phyloP scores from a whole-genome alignment of 2,113 vertebrate species.

The Fukomys damarensis region DNA sequence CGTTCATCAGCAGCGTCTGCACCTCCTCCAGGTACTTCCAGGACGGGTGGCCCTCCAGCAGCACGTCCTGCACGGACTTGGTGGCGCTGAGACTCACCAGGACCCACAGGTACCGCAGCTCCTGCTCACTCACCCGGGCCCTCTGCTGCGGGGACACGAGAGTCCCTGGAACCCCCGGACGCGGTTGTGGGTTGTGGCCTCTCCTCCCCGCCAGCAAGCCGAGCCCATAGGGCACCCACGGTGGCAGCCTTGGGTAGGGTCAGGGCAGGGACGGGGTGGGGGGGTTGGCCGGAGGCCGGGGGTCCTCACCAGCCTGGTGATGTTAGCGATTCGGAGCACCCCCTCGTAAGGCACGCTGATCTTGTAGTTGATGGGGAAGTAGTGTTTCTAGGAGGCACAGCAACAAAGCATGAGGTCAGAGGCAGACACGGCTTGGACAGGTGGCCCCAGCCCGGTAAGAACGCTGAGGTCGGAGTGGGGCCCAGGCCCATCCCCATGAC shows the following conservation, averaged over 20 bases:
- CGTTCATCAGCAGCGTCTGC: slow-evolving; percentile 82
- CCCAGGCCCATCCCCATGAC: neutral
- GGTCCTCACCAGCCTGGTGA: slow-evolving; percentile 85
- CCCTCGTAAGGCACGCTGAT: slow-evolving; percentile 83
- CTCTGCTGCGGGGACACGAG: slow-evolving; percentile 78
- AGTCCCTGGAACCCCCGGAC: neutral
- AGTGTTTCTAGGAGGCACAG: slow-evolving; percentile 79
- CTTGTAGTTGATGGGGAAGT: slow-evolving; percentile 85
- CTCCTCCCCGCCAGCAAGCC: neutral
- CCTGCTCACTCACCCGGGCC: slow-evolving; percentile 77
- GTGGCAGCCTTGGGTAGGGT: neutral
- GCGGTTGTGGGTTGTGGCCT: neutral
- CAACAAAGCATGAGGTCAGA: neutral
- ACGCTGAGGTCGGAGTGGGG: neutral
- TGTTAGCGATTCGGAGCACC: slow-evolving; percentile 82
- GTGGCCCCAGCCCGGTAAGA: neutral
- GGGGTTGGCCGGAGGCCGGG: neutral
- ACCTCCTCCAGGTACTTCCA: slow-evolving; percentile 87
- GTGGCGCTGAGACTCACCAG: slow-evolving; percentile 87
- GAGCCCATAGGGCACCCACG: fast-evolving
- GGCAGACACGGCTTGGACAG: neutral
- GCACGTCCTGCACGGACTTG: slow-evolving; percentile 87
- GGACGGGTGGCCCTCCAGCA: slow-evolving; percentile 90
- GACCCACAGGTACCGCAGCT: slow-evolving; percentile 92
- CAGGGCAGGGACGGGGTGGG: neutral